Evolutionary conservation across 2,888 invertebrate species (phyloP).

Genomic region (Drosophila conformis): DNA sequence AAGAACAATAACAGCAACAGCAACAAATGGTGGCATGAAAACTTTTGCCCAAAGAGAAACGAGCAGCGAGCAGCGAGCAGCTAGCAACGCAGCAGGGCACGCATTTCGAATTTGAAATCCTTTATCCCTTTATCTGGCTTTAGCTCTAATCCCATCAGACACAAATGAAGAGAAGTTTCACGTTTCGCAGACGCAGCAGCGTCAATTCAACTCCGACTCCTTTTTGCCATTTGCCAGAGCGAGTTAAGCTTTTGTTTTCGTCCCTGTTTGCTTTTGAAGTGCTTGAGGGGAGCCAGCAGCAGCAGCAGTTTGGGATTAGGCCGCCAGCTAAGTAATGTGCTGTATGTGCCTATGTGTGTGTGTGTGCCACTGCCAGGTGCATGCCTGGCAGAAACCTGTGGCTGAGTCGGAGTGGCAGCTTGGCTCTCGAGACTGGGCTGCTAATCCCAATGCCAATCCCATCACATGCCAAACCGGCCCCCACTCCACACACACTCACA

Average conservation of each 20-base stretch:
- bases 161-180: constrained; percentile 83
- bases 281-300: constrained; percentile 38
- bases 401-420: constrained; percentile 26
- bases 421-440: constrained; percentile 58
- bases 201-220: constrained; percentile 33
- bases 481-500: constrained; percentile 8
- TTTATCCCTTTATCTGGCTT: constrained; percentile 86
- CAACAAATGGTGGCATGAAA: constrained; percentile 32
- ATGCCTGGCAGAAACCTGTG: constrained; percentile 44
- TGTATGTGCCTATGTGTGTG: constrained; percentile 23
- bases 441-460: constrained; percentile 76
- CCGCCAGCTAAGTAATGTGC: constrained; percentile 66
- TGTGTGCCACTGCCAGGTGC: constrained; percentile 60
- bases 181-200: constrained; percentile 65
- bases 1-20: constrained; percentile 2
- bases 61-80: neutral
- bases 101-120: constrained; percentile 81
- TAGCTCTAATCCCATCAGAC: constrained; percentile 85
- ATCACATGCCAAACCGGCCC: constrained; percentile 64
- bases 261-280: constrained; percentile 75
- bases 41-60: constrained; percentile 31
- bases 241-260: constrained; percentile 77
- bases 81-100: constrained; percentile 40
- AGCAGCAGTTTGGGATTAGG: constrained; percentile 70
- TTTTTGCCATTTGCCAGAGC: constrained; percentile 28